phyloP scores from a whole-genome alignment of 2,888 invertebrate genomes.

The Archips crataeganus region DNA sequence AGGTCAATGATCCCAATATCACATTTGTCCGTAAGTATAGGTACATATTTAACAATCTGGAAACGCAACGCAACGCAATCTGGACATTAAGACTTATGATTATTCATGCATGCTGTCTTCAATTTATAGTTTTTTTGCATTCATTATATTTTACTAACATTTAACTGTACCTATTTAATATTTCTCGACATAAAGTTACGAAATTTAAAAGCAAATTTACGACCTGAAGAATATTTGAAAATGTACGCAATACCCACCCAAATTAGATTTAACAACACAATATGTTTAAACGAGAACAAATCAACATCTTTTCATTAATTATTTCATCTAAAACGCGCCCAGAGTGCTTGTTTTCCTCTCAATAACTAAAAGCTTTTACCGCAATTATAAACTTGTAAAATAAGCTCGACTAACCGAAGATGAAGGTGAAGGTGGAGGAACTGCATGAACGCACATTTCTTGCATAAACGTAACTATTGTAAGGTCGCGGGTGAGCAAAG shows the following conservation, averaged over 20 bases:
- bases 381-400: not conserved
- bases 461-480: no score
- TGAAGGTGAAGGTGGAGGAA: no score
- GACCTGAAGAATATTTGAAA: not conserved
- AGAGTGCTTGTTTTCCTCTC: not conserved
- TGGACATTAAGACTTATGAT: no score
- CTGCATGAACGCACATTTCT: no score
- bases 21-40: not conserved
- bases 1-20: constrained; percentile 1
- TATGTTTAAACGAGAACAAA: not conserved
- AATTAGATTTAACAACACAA: constrained; percentile 4
- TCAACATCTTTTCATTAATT: not conserved
- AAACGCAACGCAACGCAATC: no score
- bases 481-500: no score
- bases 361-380: constrained; percentile 7
- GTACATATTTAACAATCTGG: no score
- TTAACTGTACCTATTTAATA: no score
- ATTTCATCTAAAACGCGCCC: not conserved
- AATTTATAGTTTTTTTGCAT: no score
- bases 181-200: no score
- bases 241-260: not conserved
- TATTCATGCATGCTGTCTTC: not conserved
- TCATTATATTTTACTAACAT: no score
- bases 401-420: not conserved
- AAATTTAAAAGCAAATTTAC: no score